phyloP scores from a whole-genome alignment of 2,888 invertebrate species.

The Oligia latruncula region DNA sequence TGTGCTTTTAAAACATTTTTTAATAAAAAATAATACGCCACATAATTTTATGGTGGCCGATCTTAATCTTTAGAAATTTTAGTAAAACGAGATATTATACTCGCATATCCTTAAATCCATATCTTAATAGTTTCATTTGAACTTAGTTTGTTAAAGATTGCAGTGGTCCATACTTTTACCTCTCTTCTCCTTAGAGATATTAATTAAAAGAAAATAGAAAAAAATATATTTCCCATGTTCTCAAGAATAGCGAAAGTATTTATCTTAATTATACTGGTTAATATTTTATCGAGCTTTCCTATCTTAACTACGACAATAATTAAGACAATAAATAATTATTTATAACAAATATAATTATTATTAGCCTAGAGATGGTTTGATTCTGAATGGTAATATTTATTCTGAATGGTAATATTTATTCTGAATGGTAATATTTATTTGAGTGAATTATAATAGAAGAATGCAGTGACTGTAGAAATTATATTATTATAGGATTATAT shows the following conservation, averaged over 20 bases:
- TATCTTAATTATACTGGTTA: slow-evolving; percentile 68
- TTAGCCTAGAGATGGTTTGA: slow-evolving; percentile 63
- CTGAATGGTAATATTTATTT: slow-evolving; percentile 44
- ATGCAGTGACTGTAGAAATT: slow-evolving; percentile 55
- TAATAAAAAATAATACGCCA: slow-evolving; percentile 70
- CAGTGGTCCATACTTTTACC: slow-evolving; percentile 81
- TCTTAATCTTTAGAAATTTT: slow-evolving; percentile 59
- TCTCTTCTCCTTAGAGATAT: slow-evolving; percentile 73
- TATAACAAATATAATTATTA: slow-evolving; percentile 52
- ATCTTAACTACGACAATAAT: slow-evolving; percentile 82
- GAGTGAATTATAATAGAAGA: slow-evolving; percentile 36
- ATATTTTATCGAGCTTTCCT: slow-evolving; percentile 86
- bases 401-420: slow-evolving; percentile 39
- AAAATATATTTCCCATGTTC: slow-evolving; percentile 57
- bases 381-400: slow-evolving; percentile 46
- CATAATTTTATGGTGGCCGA: slow-evolving; percentile 76
- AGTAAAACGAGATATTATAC: slow-evolving; percentile 63
- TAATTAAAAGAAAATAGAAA: slow-evolving; percentile 60
- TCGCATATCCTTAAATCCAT: slow-evolving; percentile 78
- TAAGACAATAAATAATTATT: slow-evolving; percentile 78
- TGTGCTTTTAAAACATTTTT: slow-evolving; percentile 85
- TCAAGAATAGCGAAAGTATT: slow-evolving; percentile 56
- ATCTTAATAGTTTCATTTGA: slow-evolving; percentile 68
- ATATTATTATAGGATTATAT: slow-evolving; percentile 39
- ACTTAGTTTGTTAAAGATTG: slow-evolving; percentile 70